A percentile compares a stretch with the other conserved stretches of the same genome.
Evolutionary conservation across 2,888 invertebrate genomes (phyloP).

Genomic region (Phymatocera aterrima): DNA sequence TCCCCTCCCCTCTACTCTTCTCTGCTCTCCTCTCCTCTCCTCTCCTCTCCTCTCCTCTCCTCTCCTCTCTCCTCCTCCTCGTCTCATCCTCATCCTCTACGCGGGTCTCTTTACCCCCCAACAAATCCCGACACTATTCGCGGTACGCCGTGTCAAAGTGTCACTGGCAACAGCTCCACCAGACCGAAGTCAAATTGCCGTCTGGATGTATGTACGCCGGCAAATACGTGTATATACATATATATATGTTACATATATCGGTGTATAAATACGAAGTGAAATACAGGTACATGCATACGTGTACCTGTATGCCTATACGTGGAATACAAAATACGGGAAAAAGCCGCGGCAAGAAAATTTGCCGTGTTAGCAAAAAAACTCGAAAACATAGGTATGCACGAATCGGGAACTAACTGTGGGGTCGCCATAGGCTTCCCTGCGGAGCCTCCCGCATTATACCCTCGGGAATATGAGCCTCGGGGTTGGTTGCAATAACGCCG

Average conservation of each 20-base stretch:
- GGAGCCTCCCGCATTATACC: constrained; percentile 34
- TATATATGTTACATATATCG: neutral
- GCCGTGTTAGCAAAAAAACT: constrained; percentile 15
- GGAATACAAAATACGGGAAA: neutral
- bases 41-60: constrained; percentile 9
- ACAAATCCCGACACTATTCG: constrained; percentile 36
- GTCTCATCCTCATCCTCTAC: neutral
- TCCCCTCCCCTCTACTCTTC: constrained; percentile 25
- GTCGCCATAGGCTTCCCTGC: constrained; percentile 23
- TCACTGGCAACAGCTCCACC: constrained; percentile 71
- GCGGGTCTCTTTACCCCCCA: neutral
- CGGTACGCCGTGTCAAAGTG: constrained; percentile 71
- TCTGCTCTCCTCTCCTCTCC: neutral
- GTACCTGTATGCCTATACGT: neutral
- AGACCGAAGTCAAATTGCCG: constrained; percentile 71
- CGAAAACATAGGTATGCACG: constrained; percentile 2
- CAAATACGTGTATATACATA: neutral
- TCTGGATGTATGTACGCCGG: constrained; percentile 50
- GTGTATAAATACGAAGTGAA: neutral
- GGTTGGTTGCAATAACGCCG: constrained; percentile 60
- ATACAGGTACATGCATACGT: no score
- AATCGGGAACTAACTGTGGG: constrained; percentile 17
- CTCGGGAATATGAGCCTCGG: constrained; percentile 30
- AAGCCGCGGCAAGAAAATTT: constrained; percentile 29
- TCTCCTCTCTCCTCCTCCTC: constrained; percentile 11